Conservation (phyloP, 2,797 vertebrate genomes). For the Gouania willdenowi region DNA sequence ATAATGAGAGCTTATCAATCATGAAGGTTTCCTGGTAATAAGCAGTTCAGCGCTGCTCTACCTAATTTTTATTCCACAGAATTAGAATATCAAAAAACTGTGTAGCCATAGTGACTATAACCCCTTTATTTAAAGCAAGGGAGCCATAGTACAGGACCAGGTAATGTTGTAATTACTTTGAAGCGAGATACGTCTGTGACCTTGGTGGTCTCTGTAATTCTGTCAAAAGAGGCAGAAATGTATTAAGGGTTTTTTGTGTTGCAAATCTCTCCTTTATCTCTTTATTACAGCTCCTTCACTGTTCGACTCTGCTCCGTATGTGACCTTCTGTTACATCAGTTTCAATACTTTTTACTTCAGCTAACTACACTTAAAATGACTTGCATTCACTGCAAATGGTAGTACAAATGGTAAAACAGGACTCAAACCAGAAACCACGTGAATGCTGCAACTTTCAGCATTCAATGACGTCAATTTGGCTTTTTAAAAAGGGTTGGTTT, state of each 20-base stretch:
- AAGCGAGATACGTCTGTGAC: slow-evolving; percentile 53
- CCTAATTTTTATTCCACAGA: slow-evolving; percentile 33
- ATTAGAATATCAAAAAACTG: slow-evolving; percentile 25
- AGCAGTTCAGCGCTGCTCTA: slow-evolving; percentile 38
- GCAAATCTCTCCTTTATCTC: slow-evolving; percentile 56
- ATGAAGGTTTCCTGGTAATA: slow-evolving; percentile 43
- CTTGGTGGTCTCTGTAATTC: slow-evolving; percentile 57
- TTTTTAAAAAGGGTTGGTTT: slow-evolving; percentile 31
- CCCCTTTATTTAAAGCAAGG: slow-evolving; percentile 64
- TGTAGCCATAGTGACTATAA: slow-evolving; percentile 41
- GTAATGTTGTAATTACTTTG: slow-evolving; percentile 69
- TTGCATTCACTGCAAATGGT: slow-evolving; percentile 41
- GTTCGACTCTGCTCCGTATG: slow-evolving; percentile 22
- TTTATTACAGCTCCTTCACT: slow-evolving; percentile 57
- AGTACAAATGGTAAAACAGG: slow-evolving; percentile 27
- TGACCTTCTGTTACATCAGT: slow-evolving; percentile 62
- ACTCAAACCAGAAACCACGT: slow-evolving; percentile 13
- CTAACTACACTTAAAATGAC: slow-evolving; percentile 29
- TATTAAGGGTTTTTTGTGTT: slow-evolving; percentile 61
- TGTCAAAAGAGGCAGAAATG: slow-evolving; percentile 55
- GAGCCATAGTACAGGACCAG: slow-evolving; percentile 46
- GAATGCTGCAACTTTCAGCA: slow-evolving; percentile 14
- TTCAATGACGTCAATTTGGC: slow-evolving; percentile 22
- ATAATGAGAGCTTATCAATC: slow-evolving; percentile 42
- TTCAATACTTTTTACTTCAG: slow-evolving; percentile 48